phyloP scores from a whole-genome alignment of 2,113 vertebrate species.

The Meleagris gallopavo region DNA sequence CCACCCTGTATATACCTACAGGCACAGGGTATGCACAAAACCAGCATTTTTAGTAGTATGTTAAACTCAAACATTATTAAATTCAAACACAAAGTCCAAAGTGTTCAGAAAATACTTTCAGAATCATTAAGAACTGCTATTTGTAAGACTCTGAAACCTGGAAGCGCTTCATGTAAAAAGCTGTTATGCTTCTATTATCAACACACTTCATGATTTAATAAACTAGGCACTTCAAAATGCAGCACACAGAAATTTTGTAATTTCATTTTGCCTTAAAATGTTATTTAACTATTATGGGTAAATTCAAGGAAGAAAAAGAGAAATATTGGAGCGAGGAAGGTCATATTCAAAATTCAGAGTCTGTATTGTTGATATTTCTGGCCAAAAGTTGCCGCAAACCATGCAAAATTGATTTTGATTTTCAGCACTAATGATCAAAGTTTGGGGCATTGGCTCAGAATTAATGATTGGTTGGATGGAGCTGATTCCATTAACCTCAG shows the following conservation, averaged over 20 bases:
- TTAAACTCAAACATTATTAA: neutral
- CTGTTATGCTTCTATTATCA: constrained; percentile 17
- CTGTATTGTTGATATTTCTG: constrained; percentile 29
- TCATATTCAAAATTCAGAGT: constrained; percentile 52
- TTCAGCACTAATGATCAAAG: constrained; percentile 58
- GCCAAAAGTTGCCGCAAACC: constrained; percentile 65
- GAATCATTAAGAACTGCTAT: neutral
- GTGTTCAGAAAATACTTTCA: neutral
- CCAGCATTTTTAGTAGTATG: neutral
- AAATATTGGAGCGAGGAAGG: constrained; percentile 31
- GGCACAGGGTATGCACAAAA: neutral
- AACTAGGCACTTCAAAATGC: constrained; percentile 21
- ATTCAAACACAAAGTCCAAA: neutral
- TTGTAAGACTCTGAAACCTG: neutral
- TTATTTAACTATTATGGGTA: neutral
- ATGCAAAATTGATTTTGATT: constrained; percentile 63
- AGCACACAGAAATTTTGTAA: constrained; percentile 9
- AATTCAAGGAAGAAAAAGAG: neutral
- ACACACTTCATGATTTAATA: constrained; percentile 14
- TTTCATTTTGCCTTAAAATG: neutral
- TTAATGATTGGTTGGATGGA: constrained; percentile 55
- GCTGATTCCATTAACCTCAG: constrained; percentile 51
- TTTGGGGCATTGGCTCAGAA: constrained; percentile 17
- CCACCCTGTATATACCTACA: neutral
- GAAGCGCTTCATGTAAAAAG: neutral